Percentiles rank a stretch among this genome's conserved stretches.
phyloP scores from a whole-genome alignment of 2,113 vertebrate genomes.

The Thinocorus orbignyianus region DNA sequence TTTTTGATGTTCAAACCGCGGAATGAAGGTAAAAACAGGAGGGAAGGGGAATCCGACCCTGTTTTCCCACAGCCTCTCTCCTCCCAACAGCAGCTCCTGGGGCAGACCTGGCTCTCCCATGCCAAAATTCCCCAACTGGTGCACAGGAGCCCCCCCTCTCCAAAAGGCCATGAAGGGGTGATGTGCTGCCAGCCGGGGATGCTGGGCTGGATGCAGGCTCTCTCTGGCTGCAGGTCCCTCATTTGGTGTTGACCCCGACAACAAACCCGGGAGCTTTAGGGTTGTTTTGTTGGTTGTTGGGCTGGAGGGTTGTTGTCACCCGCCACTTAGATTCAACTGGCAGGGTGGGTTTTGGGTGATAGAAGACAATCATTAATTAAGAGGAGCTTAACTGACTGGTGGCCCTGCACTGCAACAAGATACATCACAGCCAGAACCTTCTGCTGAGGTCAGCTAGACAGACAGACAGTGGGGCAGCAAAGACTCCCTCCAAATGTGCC shows the following conservation, averaged over 20 bases:
- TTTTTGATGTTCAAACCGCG: neutral
- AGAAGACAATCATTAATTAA: neutral
- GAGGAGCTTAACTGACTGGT: neutral
- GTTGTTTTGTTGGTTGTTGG: neutral
- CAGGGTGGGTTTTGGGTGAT: fast-evolving
- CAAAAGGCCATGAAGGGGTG: fast-evolving
- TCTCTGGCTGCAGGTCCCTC: neutral
- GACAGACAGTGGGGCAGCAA: neutral
- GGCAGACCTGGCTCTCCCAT: neutral
- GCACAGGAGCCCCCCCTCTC: neutral
- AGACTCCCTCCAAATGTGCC: neutral
- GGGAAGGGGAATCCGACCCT: neutral
- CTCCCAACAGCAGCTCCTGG: neutral
- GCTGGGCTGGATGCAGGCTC: neutral
- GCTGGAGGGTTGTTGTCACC: neutral
- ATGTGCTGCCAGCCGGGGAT: neutral
- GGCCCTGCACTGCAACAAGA: neutral
- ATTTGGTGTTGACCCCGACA: neutral
- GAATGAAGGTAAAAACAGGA: neutral
- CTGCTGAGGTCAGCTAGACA: neutral
- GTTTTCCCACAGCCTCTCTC: neutral
- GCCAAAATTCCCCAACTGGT: neutral
- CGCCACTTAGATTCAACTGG: neutral
- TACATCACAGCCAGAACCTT: neutral
- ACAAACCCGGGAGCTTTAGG: neutral